These are phyloP conservation scores for Acipenser ruthenus DNA, from an alignment of 2,797 vertebrate genomes.

Conservation along the genomic window DNA sequence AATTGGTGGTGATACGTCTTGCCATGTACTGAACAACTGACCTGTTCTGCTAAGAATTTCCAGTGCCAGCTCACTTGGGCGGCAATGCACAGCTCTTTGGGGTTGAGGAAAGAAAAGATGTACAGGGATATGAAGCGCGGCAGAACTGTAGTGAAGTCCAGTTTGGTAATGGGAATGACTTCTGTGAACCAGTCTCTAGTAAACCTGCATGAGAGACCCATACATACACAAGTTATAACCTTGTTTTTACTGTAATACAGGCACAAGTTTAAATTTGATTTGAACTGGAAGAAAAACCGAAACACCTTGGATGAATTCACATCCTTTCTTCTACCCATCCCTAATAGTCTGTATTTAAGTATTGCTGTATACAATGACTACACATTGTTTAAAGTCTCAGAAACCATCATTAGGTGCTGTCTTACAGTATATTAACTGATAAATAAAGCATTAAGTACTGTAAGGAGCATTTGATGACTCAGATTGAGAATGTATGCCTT, in stretches of 20 bases:
- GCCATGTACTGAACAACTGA: conserved; percentile 23
- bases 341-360: too few relatives aligned
- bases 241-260: too few relatives aligned
- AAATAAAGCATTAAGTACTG: not conserved
- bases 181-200: conserved; percentile 58
- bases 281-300: not conserved
- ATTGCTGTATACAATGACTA: too few relatives aligned
- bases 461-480: too few relatives aligned
- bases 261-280: not conserved
- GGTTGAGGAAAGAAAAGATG: conserved; percentile 73
- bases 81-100: conserved; percentile 62
- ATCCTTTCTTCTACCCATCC: too few relatives aligned
- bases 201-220: conserved; percentile 45
- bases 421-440: too few relatives aligned
- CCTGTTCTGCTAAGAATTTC: conserved; percentile 78
- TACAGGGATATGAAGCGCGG: conserved; percentile 71
- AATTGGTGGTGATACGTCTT: too few relatives aligned
- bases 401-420: too few relatives aligned
- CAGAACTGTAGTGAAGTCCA: conserved; percentile 68
- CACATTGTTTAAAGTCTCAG: too few relatives aligned
- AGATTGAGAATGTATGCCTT: too few relatives aligned
- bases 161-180: conserved; percentile 46
- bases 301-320: too few relatives aligned
- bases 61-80: conserved; percentile 79
- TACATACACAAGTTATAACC: too few relatives aligned